Base-by-base conservation (phyloP, 1,140 invertebrate species). In the Heliconius melpomene region DNA sequence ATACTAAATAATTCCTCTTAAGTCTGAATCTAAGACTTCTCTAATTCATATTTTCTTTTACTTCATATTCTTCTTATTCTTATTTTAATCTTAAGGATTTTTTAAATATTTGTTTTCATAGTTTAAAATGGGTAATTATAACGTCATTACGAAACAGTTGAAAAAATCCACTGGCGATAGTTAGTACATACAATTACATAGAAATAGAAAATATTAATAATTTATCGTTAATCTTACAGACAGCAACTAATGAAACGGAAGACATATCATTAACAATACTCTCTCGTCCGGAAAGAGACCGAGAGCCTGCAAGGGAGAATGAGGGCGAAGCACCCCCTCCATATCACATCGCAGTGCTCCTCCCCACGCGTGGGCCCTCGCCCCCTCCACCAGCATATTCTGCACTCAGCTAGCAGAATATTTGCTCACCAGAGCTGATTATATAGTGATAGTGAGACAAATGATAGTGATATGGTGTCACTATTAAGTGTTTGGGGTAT, bases 341-440 rank as follows among this genome's bases (percentile, higher is more conserved):
- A 7, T 96, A 96, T 93, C 96, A 96, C 88, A 96, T 96, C 90
- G 96, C 96, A 9, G 95, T 96, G 75, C 93, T 96, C 73, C 95
- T 96, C 84, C 96, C 96, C 16, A 94, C 95, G 72, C 91, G 94
- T 83, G 85, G 80, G 81, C 92, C 95, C 76, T 95, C 95, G 13
- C 96, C 96, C 18, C 84, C 84, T 5, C 96, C 96, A n/a, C 96
- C 96, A 40, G 95, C 96, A 77, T 96, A 96, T 87, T 95, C 96
- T 83, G 95, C 96, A 77, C 94, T 96, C 89, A 95, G 95, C 94
- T 96, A 95, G 95, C 85, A 72, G 52, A 52, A 80, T 52, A 57
- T 79, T 13, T 72, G 77, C 80, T 78, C 82, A 9, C 74, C 78
- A 32, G 87, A 88, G 85, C 83, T 88, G 82, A 86, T 88, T 77